phyloP scores from a whole-genome alignment of 2,113 vertebrate genomes.

The Micromys minutus region DNA sequence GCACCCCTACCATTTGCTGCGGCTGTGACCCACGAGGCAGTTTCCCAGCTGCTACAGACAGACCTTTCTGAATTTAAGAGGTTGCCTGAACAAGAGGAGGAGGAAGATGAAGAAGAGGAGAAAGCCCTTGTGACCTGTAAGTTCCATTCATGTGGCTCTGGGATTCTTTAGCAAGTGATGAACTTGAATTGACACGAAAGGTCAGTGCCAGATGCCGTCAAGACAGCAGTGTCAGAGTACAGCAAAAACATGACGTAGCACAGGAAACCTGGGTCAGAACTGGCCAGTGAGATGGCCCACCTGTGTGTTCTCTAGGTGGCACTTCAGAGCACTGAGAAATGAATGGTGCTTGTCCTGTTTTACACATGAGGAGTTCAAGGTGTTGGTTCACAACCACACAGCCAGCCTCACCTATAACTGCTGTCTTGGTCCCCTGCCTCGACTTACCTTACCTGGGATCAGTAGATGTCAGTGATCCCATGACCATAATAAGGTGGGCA shows the following conservation, averaged over 20 bases:
- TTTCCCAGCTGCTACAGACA: slow-evolving; percentile 83
- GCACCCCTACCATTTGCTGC: slow-evolving; percentile 79
- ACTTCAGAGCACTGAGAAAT: not conserved
- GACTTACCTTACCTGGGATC: not conserved
- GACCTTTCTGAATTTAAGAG: slow-evolving; percentile 86
- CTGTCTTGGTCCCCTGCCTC: not conserved
- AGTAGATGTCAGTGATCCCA: not conserved
- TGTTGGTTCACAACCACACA: not conserved
- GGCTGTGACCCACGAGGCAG: slow-evolving; percentile 82
- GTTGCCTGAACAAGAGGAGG: slow-evolving; percentile 49
- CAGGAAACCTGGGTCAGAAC: not conserved
- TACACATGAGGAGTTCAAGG: not conserved
- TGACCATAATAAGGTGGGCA: too few relatives aligned
- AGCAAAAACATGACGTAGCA: fast-evolving
- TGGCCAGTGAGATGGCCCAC: not conserved
- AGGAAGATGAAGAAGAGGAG: slow-evolving; percentile 57
- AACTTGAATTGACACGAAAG: not conserved
- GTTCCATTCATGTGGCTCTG: not conserved
- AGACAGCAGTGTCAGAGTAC: not conserved
- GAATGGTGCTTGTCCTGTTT: fast-evolving
- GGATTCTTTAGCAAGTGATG: not conserved
- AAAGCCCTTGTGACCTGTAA: slow-evolving; percentile 56
- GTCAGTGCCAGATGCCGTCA: not conserved
- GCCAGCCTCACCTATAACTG: not conserved
- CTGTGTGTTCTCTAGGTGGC: not conserved